Conservation (phyloP, 2,797 vertebrate genomes). For the Periparus ater region DNA sequence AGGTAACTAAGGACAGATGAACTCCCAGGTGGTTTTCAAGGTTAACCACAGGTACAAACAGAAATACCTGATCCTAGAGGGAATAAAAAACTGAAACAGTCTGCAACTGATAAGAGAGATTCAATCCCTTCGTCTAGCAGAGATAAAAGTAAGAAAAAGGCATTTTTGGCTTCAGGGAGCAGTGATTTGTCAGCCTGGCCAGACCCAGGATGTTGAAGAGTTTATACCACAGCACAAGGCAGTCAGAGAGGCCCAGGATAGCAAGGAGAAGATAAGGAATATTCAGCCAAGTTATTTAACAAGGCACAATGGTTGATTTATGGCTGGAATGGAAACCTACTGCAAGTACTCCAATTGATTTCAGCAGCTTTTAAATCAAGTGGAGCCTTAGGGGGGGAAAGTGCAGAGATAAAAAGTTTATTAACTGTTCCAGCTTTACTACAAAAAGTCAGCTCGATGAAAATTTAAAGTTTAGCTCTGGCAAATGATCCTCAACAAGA, state of each 20-base stretch:
- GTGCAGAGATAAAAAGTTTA: slow-evolving; percentile 10
- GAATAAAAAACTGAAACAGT: background rate
- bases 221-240: background rate
- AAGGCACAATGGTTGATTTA: slow-evolving; percentile 15
- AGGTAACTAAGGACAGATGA: background rate
- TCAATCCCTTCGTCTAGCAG: background rate
- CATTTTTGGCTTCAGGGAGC: background rate
- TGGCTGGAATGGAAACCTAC: background rate
- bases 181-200: background rate
- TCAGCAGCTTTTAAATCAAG: slow-evolving; percentile 53
- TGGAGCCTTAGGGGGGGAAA: background rate
- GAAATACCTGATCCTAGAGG: background rate
- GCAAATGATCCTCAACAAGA: background rate
- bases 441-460: background rate
- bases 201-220: background rate
- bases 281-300: background rate
- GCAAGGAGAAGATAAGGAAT: background rate
- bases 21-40: background rate
- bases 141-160: background rate
- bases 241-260: background rate
- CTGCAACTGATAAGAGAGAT: background rate
- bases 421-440: background rate
- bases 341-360: background rate
- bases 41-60: background rate
- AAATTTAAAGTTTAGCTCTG: background rate